Conservation (phyloP, 2,797 vertebrate genomes). For the Potorous gilbertii region DNA sequence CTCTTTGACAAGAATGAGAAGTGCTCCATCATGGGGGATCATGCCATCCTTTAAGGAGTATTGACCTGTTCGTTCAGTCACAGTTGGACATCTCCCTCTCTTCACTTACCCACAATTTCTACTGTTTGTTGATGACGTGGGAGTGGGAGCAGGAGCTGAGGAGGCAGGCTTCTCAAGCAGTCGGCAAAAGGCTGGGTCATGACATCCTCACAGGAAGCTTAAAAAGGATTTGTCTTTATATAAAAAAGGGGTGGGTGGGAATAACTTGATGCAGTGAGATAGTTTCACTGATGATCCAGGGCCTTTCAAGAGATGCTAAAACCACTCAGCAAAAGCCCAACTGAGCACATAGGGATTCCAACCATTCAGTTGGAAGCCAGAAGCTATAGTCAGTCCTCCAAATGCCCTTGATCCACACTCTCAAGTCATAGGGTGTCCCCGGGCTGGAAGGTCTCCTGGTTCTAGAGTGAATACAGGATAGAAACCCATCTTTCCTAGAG, state of each 20-base stretch:
- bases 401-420: background rate
- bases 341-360: background rate
- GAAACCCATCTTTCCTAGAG: background rate
- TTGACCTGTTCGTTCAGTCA: background rate
- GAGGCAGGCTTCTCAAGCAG: background rate
- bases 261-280: background rate
- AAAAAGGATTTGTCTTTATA: background rate
- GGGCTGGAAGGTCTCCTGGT: background rate
- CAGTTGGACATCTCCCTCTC: background rate
- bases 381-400: background rate
- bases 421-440: background rate
- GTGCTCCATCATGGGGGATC: background rate
- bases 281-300: background rate
- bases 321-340: background rate
- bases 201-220: background rate
- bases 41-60: constrained; percentile 44
- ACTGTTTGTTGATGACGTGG: constrained; percentile 1
- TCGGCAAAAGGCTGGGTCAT: constrained; percentile 17
- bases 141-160: background rate
- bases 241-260: background rate
- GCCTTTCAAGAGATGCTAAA: constrained; percentile 15
- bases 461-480: background rate
- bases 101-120: background rate
- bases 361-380: background rate
- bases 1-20: background rate